Evolutionary conservation across 1,140 invertebrate genomes (phyloP), one percentile per base, ranked within the genome.

Genomic region (Drosophila melanica): DNA sequence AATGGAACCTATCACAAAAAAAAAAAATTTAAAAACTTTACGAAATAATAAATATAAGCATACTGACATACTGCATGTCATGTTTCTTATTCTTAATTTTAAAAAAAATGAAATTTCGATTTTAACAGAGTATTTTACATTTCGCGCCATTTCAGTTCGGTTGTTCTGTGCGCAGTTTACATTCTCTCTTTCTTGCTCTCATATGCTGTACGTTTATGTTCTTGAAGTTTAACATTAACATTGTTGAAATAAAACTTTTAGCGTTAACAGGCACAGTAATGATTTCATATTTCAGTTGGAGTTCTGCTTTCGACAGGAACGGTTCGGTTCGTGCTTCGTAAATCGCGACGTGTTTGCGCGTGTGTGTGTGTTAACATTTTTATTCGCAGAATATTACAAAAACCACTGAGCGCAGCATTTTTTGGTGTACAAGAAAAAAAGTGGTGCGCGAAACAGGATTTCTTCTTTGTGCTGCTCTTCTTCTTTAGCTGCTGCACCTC

Each of bases 311-410:
- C 62, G 37, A 27, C n/a, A 48, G 47, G 16, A 44, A 72, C 80
- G 76, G 66, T 82, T 59, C 23, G 39, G 37, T 37, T 44, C 47
- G 18, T 35, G 42, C 0, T 27, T 9, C 12, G 62, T 45, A 47
- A 33, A 47, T 42, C 42, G 35, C 47, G 30, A 50, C 54, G 39
- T 2, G 54, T 58, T 14, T 30, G 42, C 47, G 16, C 18, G 47
- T 59, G 42, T 72, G 51, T 42, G 53, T 72, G 51, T 41, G 53
- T 45, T 48, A 54, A 45, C 1, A 3, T 63, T 71, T 65, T 73
- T 57, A 64, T 60, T 72, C 80, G 80, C 80, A 84, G 54, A 79
- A 82, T 53, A 76, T 72, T 72, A 53, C 37, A 48, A 64, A 58
- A 72, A 53, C 30, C 27, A 44, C 57, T 62, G 67, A 58, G 16